Conservation (phyloP, 1,140 invertebrate genomes). For the Papilio polyxenes region DNA sequence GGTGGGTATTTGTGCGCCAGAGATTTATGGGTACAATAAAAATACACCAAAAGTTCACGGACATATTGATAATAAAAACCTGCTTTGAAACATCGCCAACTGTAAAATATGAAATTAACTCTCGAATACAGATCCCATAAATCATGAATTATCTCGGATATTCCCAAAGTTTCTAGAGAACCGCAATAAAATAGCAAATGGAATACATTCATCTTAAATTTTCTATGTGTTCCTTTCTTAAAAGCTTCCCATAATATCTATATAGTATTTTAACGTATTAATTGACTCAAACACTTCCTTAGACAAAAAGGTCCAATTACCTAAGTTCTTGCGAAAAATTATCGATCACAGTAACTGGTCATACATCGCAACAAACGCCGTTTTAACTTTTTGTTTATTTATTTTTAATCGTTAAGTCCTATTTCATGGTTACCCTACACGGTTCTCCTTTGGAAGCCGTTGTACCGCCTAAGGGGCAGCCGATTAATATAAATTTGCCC, state of each 20-base stretch:
- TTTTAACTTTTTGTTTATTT: neutral
- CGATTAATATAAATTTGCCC: constrained; percentile 43
- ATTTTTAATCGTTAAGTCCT: neutral
- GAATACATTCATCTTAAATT: neutral
- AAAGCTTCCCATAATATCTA: too few relatives aligned
- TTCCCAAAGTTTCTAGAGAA: neutral
- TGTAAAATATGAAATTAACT: constrained; percentile 38
- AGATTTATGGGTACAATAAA: constrained; percentile 44
- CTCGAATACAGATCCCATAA: neutral
- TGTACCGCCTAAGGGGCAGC: constrained; percentile 46
- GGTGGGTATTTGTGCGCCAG: neutral
- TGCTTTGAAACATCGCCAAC: constrained; percentile 25
- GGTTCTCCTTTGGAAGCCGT: constrained; percentile 40
- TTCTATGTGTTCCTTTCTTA: neutral
- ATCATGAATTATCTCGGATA: neutral
- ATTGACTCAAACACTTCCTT: too few relatives aligned
- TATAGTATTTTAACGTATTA: too few relatives aligned
- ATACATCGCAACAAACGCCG: too few relatives aligned
- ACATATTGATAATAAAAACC: constrained; percentile 41
- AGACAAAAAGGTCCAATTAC: too few relatives aligned
- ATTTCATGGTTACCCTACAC: neutral
- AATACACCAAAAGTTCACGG: constrained; percentile 43
- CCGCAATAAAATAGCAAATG: neutral
- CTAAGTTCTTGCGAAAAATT: too few relatives aligned
- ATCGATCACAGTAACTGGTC: too few relatives aligned